Evolutionary conservation across 2,888 invertebrate genomes (phyloP).

Genomic region (Dolichomitus sp.): DNA sequence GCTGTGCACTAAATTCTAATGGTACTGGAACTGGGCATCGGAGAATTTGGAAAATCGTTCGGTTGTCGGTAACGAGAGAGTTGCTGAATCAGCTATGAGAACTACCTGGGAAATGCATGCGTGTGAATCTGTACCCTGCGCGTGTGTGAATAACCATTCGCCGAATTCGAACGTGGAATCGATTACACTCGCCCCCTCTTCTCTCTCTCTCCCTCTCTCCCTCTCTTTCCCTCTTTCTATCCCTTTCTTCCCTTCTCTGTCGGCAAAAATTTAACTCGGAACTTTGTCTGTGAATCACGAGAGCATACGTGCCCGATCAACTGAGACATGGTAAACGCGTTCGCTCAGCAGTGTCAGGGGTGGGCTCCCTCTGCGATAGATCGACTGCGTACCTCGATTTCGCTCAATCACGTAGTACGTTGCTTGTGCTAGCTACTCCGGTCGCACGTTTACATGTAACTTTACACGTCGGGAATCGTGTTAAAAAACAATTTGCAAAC

Average conservation of each 20-base stretch:
- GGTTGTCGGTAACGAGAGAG: conserved; percentile 52
- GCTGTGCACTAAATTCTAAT: conserved; percentile 50
- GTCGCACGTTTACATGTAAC: conserved; percentile 34
- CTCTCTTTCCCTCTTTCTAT: too few relatives aligned
- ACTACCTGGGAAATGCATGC: background rate
- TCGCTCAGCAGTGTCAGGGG: conserved; percentile 17
- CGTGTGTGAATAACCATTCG: conserved; percentile 17
- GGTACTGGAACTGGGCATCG: conserved; percentile 4
- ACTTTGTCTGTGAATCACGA: conserved; percentile 48
- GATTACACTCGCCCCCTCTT: conserved; percentile 9
- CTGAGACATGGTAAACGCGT: conserved; percentile 47
- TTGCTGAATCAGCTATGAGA: conserved; percentile 55
- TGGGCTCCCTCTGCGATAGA: background rate
- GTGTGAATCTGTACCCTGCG: background rate
- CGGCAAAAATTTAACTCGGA: conserved; percentile 44
- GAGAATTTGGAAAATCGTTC: conserved; percentile 66
- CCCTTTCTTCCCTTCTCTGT: conserved; percentile 2
- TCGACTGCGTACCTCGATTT: conserved; percentile 42
- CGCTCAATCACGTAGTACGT: conserved; percentile 39
- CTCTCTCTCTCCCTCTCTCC: background rate
- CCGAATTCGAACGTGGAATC: conserved; percentile 34
- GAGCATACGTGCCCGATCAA: conserved; percentile 41
- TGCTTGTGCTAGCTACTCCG: conserved; percentile 7
- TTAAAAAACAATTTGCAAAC: conserved; percentile 30
- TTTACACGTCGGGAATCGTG: conserved; percentile 28